These are phyloP conservation scores for Littorina saxatilis DNA, from an alignment of 1,140 invertebrate genomes.

Conservation along the genomic window DNA sequence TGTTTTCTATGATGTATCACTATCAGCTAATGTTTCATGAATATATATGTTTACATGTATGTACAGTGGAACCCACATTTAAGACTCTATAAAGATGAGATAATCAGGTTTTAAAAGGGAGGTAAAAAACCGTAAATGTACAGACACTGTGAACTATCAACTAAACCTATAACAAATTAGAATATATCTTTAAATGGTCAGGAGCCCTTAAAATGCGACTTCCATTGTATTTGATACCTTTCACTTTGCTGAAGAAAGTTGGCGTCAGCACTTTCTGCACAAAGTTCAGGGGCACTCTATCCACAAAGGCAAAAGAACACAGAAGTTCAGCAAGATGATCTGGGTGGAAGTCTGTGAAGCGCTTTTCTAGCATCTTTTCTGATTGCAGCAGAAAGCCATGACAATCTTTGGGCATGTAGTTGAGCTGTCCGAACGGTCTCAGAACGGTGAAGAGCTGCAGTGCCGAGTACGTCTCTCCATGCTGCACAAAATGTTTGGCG, in stretches of 20 bases:
- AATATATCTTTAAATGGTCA: no score
- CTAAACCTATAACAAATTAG: no score
- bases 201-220: no score
- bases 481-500: constrained; percentile 80
- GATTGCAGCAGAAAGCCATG: constrained; percentile 18
- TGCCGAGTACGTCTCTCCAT: constrained; percentile 76
- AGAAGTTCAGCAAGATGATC: constrained; percentile 81
- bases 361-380: constrained; percentile 79
- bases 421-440: constrained; percentile 81
- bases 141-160: no score
- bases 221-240: no score
- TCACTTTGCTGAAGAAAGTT: constrained; percentile 81
- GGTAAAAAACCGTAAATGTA: no score
- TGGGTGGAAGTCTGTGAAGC: constrained; percentile 80
- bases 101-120: no score
- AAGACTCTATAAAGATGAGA: no score
- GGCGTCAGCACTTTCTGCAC: constrained; percentile 80
- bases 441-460: constrained; percentile 80
- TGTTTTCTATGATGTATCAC: no score
- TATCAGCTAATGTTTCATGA: no score
- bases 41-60: no score
- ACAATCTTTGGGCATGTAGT: constrained; percentile 77
- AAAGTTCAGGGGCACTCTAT: constrained; percentile 82
- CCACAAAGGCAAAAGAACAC: constrained; percentile 82
- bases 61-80: no score